phyloP scores from a whole-genome alignment of 2,888 invertebrate genomes.

The Metopia argyrocephala region DNA sequence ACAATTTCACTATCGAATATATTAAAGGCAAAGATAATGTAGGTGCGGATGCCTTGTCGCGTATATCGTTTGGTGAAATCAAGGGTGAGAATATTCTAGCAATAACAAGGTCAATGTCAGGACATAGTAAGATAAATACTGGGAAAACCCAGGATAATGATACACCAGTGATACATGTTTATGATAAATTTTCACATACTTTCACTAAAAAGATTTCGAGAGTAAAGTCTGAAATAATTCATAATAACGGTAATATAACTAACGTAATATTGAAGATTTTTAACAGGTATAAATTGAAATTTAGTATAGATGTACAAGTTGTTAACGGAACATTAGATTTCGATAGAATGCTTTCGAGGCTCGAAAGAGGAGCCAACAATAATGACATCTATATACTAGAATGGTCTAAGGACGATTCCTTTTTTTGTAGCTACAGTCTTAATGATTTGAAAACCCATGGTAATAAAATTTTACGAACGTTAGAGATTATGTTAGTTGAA shows the following conservation, averaged over 20 bases:
- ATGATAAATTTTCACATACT: constrained; percentile 13
- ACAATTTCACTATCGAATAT: constrained; percentile 23
- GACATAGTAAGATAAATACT: not conserved
- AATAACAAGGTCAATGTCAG: constrained; percentile 16
- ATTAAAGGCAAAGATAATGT: constrained; percentile 29
- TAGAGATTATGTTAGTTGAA: constrained; percentile 22
- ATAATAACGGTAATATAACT: not conserved
- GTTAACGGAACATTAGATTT: constrained; percentile 37
- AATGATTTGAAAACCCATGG: constrained; percentile 15
- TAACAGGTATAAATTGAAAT: constrained; percentile 12
- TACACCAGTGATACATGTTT: not conserved
- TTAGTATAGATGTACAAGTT: constrained; percentile 8
- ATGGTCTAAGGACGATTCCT: constrained; percentile 29
- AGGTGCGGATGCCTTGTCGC: constrained; percentile 27
- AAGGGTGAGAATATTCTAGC: constrained; percentile 3
- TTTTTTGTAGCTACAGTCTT: constrained; percentile 12
- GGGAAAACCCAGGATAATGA: not conserved
- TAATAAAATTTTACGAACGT: constrained; percentile 4
- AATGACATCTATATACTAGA: constrained; percentile 7
- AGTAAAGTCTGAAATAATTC: constrained; percentile 2
- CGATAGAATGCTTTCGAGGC: constrained; percentile 33
- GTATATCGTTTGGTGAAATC: constrained; percentile 38
- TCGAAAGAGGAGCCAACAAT: not conserved
- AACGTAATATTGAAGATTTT: constrained; percentile 17
- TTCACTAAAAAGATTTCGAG: not conserved